A percentile compares a stretch with the other conserved stretches of the same genome.
phyloP scores from a whole-genome alignment of 2,888 invertebrate species.

The Pyrocoelia pectoralis region DNA sequence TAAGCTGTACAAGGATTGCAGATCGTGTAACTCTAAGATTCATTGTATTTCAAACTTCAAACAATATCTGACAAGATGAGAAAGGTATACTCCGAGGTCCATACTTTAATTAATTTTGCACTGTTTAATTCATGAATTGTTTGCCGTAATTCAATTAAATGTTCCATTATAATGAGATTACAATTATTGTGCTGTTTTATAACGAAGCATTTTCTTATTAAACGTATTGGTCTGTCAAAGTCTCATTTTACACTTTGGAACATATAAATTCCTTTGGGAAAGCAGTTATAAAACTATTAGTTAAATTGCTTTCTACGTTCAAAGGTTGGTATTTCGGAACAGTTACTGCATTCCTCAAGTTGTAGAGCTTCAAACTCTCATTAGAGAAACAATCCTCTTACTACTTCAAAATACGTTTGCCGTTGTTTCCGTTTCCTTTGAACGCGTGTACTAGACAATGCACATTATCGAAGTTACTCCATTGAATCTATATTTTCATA shows the following conservation, averaged over 20 bases:
- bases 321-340: conserved; percentile 45
- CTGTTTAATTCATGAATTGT: too few species aligned
- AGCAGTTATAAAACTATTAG: conserved; percentile 54
- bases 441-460: background rate
- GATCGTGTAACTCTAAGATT: conserved; percentile 1
- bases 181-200: too few species aligned
- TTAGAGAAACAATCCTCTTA: conserved; percentile 35
- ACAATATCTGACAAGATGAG: background rate
- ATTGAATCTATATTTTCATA: too few species aligned
- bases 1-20: background rate
- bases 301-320: conserved; percentile 50
- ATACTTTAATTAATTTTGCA: background rate
- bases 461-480: too few species aligned
- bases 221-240: background rate
- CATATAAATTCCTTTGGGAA: conserved; percentile 28
- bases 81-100: background rate
- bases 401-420: conserved; percentile 24
- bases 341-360: conserved; percentile 41
- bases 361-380: conserved; percentile 36
- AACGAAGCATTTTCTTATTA: too few species aligned
- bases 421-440: conserved; percentile 7
- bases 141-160: too few species aligned
- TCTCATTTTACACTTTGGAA: conserved; percentile 10
- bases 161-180: too few species aligned
- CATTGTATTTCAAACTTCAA: conserved; percentile 1